phyloP scores from a whole-genome alignment of 2,888 invertebrate genomes.

The Drosophila antonietae region DNA sequence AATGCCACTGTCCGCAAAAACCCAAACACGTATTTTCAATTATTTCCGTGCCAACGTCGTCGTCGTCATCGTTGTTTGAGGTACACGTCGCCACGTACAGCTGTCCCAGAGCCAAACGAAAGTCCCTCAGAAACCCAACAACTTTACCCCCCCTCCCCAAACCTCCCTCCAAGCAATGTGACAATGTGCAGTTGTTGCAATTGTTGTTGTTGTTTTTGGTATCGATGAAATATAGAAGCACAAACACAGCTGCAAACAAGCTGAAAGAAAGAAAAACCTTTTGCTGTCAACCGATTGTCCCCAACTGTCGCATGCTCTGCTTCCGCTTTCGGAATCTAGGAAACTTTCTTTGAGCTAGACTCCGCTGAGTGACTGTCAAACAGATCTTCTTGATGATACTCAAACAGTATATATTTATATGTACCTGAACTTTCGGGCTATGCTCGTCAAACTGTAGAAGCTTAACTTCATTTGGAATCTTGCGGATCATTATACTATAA shows the following conservation, averaged over 20 bases:
- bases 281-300: background rate
- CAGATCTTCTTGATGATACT: too few relatives aligned
- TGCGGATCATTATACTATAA: too few relatives aligned
- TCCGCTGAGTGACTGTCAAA: too few relatives aligned
- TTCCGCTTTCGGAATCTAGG: background rate
- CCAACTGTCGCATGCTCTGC: conserved; percentile 1
- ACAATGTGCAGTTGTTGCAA: conserved; percentile 44
- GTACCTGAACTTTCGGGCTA: too few relatives aligned
- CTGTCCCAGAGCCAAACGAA: conserved; percentile 30
- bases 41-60: conserved; percentile 76
- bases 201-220: conserved; percentile 37
- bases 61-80: conserved; percentile 44
- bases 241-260: conserved; percentile 42
- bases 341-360: background rate
- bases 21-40: conserved; percentile 82
- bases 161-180: conserved; percentile 17
- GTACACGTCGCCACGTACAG: conserved; percentile 62
- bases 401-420: too few relatives aligned
- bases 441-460: too few relatives aligned
- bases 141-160: background rate
- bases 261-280: background rate
- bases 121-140: background rate
- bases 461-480: too few relatives aligned
- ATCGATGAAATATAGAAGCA: conserved; percentile 72
- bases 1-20: conserved; percentile 75